Conservation (phyloP, 2,888 invertebrate genomes). For the Torymus aiolomorphi region DNA sequence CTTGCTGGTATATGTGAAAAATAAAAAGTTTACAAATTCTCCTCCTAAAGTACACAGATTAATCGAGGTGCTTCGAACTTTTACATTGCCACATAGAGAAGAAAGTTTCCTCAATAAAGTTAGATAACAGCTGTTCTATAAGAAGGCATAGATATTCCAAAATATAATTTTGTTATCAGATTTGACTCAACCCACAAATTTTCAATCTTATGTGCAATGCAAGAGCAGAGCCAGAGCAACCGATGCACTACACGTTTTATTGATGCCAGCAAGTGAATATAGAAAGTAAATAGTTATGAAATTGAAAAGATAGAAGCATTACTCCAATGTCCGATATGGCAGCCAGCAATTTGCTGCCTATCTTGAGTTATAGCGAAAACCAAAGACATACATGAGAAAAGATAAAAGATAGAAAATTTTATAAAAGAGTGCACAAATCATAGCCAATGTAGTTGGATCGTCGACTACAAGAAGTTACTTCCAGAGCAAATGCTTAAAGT, state of each 20-base stretch:
- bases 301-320: constrained; percentile 88
- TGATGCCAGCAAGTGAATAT: constrained; percentile 80
- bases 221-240: constrained; percentile 87
- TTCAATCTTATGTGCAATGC: too few relatives aligned
- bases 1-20: constrained; percentile 81
- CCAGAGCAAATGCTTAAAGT: too few relatives aligned
- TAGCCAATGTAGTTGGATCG: too few relatives aligned
- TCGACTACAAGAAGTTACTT: too few relatives aligned
- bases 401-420: constrained; percentile 78
- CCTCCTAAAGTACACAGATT: constrained; percentile 89
- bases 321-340: constrained; percentile 87
- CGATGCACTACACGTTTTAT: constrained; percentile 85
- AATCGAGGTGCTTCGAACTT: constrained; percentile 87
- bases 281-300: too few relatives aligned
- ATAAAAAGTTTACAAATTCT: constrained; percentile 84
- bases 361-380: constrained; percentile 78
- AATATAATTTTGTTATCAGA: too few relatives aligned
- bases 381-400: constrained; percentile 76
- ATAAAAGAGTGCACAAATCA: constrained; percentile 68
- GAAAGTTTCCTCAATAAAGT: too few relatives aligned
- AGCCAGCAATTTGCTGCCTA: constrained; percentile 91
- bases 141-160: constrained; percentile 95
- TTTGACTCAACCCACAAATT: too few relatives aligned
- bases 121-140: constrained; percentile 93
- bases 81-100: too few relatives aligned